Conservation (phyloP, 1,140 invertebrate species). For the Brachionus plicatilis region DNA sequence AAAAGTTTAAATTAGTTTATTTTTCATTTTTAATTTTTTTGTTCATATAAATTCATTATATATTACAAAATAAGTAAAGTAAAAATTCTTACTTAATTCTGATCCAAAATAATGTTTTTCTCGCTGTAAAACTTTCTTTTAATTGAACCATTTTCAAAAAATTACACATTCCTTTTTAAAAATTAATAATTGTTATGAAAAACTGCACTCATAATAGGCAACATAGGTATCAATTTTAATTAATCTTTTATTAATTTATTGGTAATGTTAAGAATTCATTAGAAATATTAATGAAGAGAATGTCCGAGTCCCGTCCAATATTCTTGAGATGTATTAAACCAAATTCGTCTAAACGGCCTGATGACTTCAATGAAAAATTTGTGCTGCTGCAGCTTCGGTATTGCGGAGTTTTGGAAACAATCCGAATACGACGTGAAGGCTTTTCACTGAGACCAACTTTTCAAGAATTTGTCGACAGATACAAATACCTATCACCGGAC, state of each 20-base stretch:
- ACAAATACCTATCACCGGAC: constrained; percentile 16
- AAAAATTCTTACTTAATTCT: too few relatives aligned
- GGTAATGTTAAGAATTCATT: constrained; percentile 4
- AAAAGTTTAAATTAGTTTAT: too few relatives aligned
- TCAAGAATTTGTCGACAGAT: constrained; percentile 61
- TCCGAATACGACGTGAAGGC: constrained; percentile 86
- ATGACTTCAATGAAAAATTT: constrained; percentile 67
- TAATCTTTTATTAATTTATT: neutral
- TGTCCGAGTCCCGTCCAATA: constrained; percentile 69
- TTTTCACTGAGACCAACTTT: constrained; percentile 69
- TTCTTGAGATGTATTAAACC: constrained; percentile 72
- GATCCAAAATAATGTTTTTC: too few relatives aligned
- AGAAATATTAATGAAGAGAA: constrained; percentile 61
- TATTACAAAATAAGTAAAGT: too few relatives aligned
- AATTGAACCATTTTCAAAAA: too few relatives aligned
- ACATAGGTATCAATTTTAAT: too few relatives aligned
- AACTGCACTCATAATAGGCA: too few relatives aligned
- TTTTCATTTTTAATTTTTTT: too few relatives aligned
- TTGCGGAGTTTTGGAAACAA: constrained; percentile 99
- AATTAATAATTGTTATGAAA: too few relatives aligned
- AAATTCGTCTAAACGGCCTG: constrained; percentile 67
- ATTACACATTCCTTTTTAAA: too few relatives aligned
- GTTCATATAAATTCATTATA: too few relatives aligned
- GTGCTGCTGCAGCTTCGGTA: constrained; percentile 78
- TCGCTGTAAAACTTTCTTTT: too few relatives aligned